Evolutionary conservation across 1,140 invertebrate species (phyloP).

Genomic region (Harpegnathos saltator): DNA sequence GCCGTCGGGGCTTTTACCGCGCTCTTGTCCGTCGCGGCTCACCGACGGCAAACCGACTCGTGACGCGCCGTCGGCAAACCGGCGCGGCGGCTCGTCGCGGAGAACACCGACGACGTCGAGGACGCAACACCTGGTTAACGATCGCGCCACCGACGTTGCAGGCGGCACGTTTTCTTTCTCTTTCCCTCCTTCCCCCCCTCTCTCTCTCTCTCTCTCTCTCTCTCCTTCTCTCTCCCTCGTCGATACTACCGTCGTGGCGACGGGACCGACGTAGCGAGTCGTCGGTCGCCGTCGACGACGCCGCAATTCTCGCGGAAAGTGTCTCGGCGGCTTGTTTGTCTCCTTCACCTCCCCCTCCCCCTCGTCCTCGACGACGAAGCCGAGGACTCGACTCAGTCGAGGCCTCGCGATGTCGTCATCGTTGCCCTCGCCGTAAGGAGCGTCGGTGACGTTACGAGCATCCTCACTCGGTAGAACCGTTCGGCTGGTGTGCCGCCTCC

Average conservation of each 20-base stretch:
- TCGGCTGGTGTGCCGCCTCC: constrained; percentile 10
- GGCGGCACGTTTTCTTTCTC: constrained; percentile 27
- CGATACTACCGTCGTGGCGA: constrained; percentile 59
- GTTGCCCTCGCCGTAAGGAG: background rate
- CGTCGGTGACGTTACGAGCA: constrained; percentile 18
- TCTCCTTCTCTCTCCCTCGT: constrained; percentile 15
- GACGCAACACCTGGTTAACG: constrained; percentile 17
- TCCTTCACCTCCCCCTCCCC: background rate
- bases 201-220: constrained; percentile 7
- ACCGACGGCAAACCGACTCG: background rate
- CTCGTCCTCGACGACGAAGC: background rate
- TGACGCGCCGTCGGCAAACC: constrained; percentile 14
- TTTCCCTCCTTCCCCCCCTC: background rate
- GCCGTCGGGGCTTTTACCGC: background rate
- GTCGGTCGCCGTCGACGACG: constrained; percentile 55
- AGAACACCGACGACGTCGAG: background rate
- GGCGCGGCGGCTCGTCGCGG: background rate
- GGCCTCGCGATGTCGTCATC: constrained; percentile 61
- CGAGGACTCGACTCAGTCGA: constrained; percentile 60
- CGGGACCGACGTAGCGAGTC: constrained; percentile 59
- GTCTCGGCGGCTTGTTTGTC: too few relatives aligned
- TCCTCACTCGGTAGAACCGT: constrained; percentile 10
- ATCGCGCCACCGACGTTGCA: constrained; percentile 17
- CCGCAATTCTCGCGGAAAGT: background rate
- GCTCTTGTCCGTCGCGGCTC: background rate